Conservation (phyloP, 2,888 invertebrate species). For the Agrenia bidenticulata region DNA sequence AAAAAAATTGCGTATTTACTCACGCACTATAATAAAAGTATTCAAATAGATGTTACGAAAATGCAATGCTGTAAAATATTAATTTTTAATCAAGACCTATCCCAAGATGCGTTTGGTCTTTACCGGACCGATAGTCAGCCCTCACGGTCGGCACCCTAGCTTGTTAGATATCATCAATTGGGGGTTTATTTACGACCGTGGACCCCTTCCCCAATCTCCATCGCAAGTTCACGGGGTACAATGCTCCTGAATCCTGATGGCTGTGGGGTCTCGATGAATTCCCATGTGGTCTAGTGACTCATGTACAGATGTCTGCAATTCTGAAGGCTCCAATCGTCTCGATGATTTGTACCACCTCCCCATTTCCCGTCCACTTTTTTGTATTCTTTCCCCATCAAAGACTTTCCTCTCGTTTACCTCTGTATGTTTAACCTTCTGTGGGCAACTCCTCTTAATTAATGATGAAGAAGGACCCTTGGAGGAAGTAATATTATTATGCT, state of each 20-base stretch:
- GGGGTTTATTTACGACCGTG: constrained; percentile 52
- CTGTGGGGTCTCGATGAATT: constrained; percentile 30
- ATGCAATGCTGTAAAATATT: no score
- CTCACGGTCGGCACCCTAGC: constrained; percentile 50
- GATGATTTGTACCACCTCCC: no score
- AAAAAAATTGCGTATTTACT: no score
- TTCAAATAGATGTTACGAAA: no score
- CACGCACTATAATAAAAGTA: no score
- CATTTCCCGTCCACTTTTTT: no score
- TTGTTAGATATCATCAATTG: constrained; percentile 42
- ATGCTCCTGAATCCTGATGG: constrained; percentile 23
- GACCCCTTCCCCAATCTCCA: constrained; percentile 52
- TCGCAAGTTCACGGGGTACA: constrained; percentile 38
- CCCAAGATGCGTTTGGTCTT: constrained; percentile 43
- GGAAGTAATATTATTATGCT: no score
- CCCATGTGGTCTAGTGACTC: constrained; percentile 7
- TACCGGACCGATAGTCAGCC: constrained; percentile 42
- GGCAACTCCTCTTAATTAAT: no score
- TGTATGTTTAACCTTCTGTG: background rate
- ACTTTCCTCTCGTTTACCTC: no score
- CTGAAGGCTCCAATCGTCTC: background rate
- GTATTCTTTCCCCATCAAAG: no score
- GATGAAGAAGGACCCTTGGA: no score
- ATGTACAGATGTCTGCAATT: background rate
- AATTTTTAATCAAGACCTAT: constrained; percentile 4